Percentiles rank a stretch among this genome's conserved stretches.
Evolutionary conservation across 2,797 vertebrate species (phyloP).

Genomic region (Myiothlypis chrysogaster): DNA sequence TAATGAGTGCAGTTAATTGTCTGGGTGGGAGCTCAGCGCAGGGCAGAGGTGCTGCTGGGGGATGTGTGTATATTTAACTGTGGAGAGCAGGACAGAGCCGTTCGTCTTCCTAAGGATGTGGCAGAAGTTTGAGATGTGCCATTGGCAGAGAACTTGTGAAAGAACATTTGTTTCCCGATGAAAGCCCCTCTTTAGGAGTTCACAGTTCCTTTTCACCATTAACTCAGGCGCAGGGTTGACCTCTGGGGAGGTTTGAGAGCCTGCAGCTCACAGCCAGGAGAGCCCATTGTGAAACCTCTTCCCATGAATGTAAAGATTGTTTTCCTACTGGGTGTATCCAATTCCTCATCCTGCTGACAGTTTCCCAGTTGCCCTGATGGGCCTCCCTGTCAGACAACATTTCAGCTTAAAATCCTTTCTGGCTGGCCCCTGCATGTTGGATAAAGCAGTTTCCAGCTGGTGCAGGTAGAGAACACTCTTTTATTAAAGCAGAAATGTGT

Average conservation of each 20-base stretch:
- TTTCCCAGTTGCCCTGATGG: background rate
- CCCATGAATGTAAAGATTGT: conserved; percentile 41
- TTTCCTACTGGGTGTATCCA: background rate
- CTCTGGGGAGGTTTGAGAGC: background rate
- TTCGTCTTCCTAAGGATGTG: background rate
- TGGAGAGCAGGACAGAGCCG: background rate
- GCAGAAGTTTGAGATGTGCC: conserved; percentile 2
- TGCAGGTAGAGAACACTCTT: background rate
- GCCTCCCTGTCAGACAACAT: background rate
- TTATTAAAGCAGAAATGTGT: background rate
- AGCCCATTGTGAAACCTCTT: background rate
- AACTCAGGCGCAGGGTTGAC: background rate
- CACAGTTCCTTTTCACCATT: background rate
- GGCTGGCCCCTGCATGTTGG: background rate
- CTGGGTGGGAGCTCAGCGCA: background rate
- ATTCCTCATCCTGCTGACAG: background rate
- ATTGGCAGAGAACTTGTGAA: background rate
- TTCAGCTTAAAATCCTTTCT: background rate
- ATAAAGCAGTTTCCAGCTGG: background rate
- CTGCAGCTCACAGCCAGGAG: background rate
- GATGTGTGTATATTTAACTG: background rate
- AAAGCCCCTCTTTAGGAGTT: conserved; percentile 29
- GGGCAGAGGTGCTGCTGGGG: background rate
- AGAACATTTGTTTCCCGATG: conserved; percentile 36
- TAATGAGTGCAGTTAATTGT: background rate